Evolutionary conservation across 1,140 invertebrate genomes (phyloP).

Genomic region (Drosophila repletoides): DNA sequence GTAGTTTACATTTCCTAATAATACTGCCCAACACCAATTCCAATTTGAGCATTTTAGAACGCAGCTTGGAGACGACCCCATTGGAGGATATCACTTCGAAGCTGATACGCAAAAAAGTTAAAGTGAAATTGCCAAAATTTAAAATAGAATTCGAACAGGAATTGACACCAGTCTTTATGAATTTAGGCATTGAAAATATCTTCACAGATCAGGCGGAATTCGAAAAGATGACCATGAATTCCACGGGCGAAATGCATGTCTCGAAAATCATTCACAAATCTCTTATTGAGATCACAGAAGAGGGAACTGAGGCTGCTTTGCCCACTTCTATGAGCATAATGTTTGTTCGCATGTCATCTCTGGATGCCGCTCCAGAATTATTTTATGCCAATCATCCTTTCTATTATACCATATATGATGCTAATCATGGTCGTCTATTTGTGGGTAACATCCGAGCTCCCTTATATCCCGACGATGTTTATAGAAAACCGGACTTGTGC

Average conservation of each 20-base stretch:
- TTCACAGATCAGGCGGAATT: conserved; percentile 85
- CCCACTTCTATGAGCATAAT: conserved; percentile 54
- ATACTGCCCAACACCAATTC: conserved; percentile 84
- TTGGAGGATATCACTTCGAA: conserved; percentile 64
- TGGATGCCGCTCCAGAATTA: not conserved
- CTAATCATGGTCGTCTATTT: conserved; percentile 38
- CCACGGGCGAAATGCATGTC: conserved; percentile 79
- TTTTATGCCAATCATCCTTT: conserved; percentile 57
- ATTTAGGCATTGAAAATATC: conserved; percentile 85
- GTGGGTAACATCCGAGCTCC: conserved; percentile 7
- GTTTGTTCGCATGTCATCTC: not conserved
- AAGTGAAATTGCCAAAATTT: conserved; percentile 87
- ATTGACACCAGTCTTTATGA: conserved; percentile 83
- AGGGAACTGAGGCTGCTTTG: conserved; percentile 85
- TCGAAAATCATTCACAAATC: conserved; percentile 85
- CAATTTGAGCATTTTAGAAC: conserved; percentile 83
- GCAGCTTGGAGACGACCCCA: conserved; percentile 81
- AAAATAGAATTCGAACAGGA: conserved; percentile 86
- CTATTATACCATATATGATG: conserved; percentile 45
- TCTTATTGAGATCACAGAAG: conserved; percentile 85
- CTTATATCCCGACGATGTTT: too few species aligned
- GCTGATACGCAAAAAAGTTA: conserved; percentile 71
- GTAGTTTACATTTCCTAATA: conserved; percentile 84
- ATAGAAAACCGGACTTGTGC: too few species aligned
- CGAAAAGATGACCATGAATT: conserved; percentile 83